Evolutionary conservation across 2,888 invertebrate species (phyloP).

Genomic region (Notodonta dromedarius): DNA sequence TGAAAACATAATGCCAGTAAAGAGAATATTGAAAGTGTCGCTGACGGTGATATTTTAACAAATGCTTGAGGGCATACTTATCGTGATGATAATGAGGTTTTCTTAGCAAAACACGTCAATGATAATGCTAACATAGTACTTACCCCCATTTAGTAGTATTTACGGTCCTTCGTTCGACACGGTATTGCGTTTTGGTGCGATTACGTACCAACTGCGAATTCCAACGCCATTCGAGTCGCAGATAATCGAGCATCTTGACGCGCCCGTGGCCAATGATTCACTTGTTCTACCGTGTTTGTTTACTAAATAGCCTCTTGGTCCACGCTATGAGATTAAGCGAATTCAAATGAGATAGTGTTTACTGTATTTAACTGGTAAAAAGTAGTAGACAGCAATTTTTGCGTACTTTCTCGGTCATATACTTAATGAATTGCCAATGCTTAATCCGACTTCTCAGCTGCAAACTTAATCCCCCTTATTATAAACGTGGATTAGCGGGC

Average conservation of each 20-base stretch:
- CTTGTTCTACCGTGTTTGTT: constrained; percentile 51
- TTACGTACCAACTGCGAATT: constrained; percentile 9
- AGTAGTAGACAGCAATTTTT: not conserved
- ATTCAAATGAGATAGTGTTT: constrained; percentile 10
- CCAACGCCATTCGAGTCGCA: constrained; percentile 8
- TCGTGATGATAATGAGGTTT: no score
- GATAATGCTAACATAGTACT: not conserved
- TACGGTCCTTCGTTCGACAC: not conserved
- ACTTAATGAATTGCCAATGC: not conserved
- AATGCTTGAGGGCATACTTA: not conserved
- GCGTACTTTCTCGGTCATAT: not conserved
- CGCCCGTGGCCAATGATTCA: constrained; percentile 49
- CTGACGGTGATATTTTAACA: no score
- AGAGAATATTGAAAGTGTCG: no score
- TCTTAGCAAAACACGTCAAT: no score
- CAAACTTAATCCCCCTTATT: no score
- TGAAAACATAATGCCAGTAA: no score
- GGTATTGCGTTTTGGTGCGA: constrained; percentile 6
- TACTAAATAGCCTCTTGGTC: constrained; percentile 42
- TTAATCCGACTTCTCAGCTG: no score
- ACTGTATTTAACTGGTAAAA: not conserved
- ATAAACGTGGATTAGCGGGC: no score
- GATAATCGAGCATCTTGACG: constrained; percentile 22
- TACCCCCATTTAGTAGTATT: not conserved
- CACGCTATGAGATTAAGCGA: constrained; percentile 49